Evolutionary conservation across 2,888 invertebrate species (phyloP), one percentile per base, ranked within the genome.

Genomic region (Lasioglossum lativentre): DNA sequence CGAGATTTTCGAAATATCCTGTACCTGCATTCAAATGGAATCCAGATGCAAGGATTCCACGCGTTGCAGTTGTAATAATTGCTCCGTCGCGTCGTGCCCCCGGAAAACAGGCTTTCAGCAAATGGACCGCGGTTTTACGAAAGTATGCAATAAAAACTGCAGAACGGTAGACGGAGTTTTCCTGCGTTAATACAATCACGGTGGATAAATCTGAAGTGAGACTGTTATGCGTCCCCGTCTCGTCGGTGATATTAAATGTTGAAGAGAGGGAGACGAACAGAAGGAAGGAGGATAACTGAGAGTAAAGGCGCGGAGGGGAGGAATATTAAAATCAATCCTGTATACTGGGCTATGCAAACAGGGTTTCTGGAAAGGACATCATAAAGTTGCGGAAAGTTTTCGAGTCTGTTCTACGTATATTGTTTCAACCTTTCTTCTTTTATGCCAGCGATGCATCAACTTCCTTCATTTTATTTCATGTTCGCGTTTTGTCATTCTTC

Each of bases 321-420:
- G 38, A 75, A 75, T 85, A 78, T 85, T 83, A 78, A 83, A 75
- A 83, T 85, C 83, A 70, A 78, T 78, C 23, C 30, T 10, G 3
- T 68, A 16, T 42, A 16, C 34, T 12, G 59, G 30, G 34, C 77
- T 78, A 30, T n/a, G 34, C 74, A 63, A 52, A 80, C 47, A 73
- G 27, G 40, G 63, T 66, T 38, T 34, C 63, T 47, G 30, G 40
- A 42, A 34, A 63, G 40, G 71, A 66, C 59, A 52, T 66, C 56
- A 42, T 75, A 75, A 72, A 82, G 38, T 16, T 19, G 19, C 34
- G 66, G 19, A 19, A 34, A 34, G 19, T 66, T 66, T 66, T 66
- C 66, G 66, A 16, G 2, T 10, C 34, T 19, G 66, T 66, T 34
- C 34, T 66, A 34, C 19, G 66, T 34, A 16, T 66, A 63, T 63